Conservation (phyloP, 2,113 vertebrate species). For the Passerina amoena region DNA sequence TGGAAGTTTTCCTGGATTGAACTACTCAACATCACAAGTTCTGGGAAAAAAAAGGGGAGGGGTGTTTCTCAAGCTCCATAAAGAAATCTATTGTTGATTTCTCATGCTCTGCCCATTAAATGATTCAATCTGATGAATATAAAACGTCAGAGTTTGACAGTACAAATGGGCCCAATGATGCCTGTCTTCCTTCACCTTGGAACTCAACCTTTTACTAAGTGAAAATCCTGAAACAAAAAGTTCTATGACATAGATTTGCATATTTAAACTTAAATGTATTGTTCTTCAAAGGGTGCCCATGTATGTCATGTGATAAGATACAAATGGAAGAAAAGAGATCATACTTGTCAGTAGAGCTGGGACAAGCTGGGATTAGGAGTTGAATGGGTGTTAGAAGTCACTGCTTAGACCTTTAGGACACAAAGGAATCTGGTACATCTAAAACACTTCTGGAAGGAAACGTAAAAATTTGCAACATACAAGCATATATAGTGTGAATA, state of each 20-base stretch:
- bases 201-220: not conserved
- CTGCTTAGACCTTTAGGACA: not conserved
- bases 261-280: not conserved
- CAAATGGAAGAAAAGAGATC: not conserved
- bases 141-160: not conserved
- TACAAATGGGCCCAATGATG: not conserved
- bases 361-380: not conserved
- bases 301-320: not conserved
- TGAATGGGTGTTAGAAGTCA: not conserved
- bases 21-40: not conserved
- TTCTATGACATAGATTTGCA: not conserved
- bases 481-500: not conserved
- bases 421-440: not conserved
- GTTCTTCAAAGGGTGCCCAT: not conserved
- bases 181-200: not conserved
- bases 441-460: not conserved
- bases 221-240: not conserved
- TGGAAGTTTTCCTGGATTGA: not conserved
- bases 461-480: not conserved
- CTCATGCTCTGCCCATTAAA: not conserved
- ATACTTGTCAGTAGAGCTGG: not conserved
- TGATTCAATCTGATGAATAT: not conserved
- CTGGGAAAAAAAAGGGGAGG: fast-evolving
- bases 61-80: not conserved
- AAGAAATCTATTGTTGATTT: not conserved